Base-by-base conservation (phyloP, 2,113 vertebrate genomes). In the Gymnorhina tibicen region DNA sequence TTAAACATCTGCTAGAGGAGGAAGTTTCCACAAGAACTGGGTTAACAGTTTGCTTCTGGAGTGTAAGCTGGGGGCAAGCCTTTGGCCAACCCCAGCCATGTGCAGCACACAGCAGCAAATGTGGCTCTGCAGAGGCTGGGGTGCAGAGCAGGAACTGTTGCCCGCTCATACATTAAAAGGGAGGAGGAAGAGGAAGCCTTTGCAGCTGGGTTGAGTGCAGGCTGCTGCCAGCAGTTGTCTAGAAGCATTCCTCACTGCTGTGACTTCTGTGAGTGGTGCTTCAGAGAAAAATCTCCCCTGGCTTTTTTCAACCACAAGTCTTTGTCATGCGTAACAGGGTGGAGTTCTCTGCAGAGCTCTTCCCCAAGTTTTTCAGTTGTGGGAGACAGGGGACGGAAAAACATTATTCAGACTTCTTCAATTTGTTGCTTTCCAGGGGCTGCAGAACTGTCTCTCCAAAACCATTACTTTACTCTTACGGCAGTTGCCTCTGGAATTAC, bases 401-500 rank as follows among this genome's bases (percentile, higher is more conserved):
- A 58, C 55, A 21, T 16, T 10, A 32, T 26, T n/a, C 5, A 27
- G 24, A 13, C 27, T 47, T 82, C 33, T 84, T 64, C 18, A 70
- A 1, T 74, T 84, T 47, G 22, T 80, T 88, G 23, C 13, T 79
- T 85, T 64, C 18, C 39, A 44, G 19, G 10, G 41, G 13, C 23
- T 53, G 19, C 24, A 58, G 67, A 35, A 10, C 56, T 56, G 56
- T 41, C 7, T 88, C 56, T 91, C 53, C 32, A 89, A 68, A 87
- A 60, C 19, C 41, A 32, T 53, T 73, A 21, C 2, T 19, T 60
- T 82, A 39, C 15, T 68, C 9, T 44, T 58, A 41, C 0, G 1
- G n/a, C n/a, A 46, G 47, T 55, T 85, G 66, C 76, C 39, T 95
- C 81, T 96, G 93, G 63, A 95, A 80, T 46, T 91, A 63, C 30